Base-by-base conservation (phyloP, 2,113 vertebrate genomes). In the Prionailurus viverrinus region DNA sequence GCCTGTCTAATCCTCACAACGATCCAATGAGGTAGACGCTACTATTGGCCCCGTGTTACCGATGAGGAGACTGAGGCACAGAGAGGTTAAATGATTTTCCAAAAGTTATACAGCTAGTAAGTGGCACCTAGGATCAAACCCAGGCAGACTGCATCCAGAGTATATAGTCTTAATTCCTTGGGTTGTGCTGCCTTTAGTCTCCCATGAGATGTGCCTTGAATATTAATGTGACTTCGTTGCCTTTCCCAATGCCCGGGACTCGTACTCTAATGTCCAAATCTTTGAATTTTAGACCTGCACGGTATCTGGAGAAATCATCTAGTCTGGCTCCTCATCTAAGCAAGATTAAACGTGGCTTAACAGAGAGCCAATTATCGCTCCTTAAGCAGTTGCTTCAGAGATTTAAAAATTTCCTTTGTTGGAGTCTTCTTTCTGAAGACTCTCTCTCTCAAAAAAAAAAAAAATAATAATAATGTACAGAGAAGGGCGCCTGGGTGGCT, bases 251-350 rank as follows among this genome's bases (percentile, higher is more conserved):
- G 48, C 45, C 48, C 79, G 31, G 11, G 45, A 23, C 36, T 79
- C 74, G 31, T 55, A 25, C 71, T n/a, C 51, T 45, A 51, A 33
- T 39, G 63, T 48, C 18, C 16, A n/a, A 8, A n/a, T 91, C 41
- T 96, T 95, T 63, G 65, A 55, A 89, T 69, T 91, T 88, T 86
- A 84, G 71, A 89, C 31, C 31, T 85, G 27, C 33, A 89, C 1
- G 21, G 4, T 55, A 39, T 91, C 39, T 90, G 13, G 33, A 91
- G 78, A 63, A 83, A 51, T 41, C 63, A 21, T 84, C 29, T 39
- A 79, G n/a, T 66, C 74, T 80, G 16, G 7, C 39, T 69, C 33
- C 48, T 95, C 10, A 23, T 63, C 16, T 48, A n/a, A 48, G 48
- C 55, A 81, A 91, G 39, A 65, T 81, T 80, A 39, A 45, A 80